phyloP scores from a whole-genome alignment of 2,113 vertebrate genomes.

The Cyprinodon tularosa region DNA sequence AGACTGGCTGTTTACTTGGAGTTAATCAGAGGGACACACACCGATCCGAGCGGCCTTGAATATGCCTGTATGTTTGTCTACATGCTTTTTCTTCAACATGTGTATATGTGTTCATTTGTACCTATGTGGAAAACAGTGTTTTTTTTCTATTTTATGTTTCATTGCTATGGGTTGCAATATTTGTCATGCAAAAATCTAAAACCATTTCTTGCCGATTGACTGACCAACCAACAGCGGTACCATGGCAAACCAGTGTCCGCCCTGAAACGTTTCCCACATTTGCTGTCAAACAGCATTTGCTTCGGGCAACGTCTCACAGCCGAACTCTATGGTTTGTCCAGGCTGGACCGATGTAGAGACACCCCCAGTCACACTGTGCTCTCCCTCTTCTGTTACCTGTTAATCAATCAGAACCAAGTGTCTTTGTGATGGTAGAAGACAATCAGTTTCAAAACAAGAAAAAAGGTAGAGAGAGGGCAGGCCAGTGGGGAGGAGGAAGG shows the following conservation, averaged over 20 bases:
- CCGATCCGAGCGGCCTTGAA: conserved; percentile 64
- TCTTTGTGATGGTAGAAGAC: conserved; percentile 88
- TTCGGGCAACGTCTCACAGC: conserved; percentile 60
- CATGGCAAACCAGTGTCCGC: conserved; percentile 61
- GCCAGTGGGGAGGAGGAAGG: conserved; percentile 73
- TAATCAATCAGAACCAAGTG: conserved; percentile 87
- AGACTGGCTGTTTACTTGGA: conserved; percentile 78
- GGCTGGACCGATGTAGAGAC: conserved; percentile 70
- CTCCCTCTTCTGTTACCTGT: conserved; percentile 85
- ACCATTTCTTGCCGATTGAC: conserved; percentile 73
- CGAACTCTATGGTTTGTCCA: conserved; percentile 53
- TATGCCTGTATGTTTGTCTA: conserved; percentile 67
- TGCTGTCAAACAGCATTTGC: conserved; percentile 78
- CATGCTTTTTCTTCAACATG: conserved; percentile 66
- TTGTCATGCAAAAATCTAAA: conserved; percentile 72
- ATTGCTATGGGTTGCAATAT: conserved; percentile 78
- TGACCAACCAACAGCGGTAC: conserved; percentile 61
- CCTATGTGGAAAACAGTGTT: conserved; percentile 64
- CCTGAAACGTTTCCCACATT: conserved; percentile 65
- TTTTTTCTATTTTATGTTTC: conserved; percentile 60
- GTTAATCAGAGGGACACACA: conserved; percentile 80
- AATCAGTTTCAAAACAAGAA: conserved; percentile 85
- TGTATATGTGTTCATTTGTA: conserved; percentile 77
- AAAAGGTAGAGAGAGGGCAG: conserved; percentile 79
- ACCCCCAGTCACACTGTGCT: conserved; percentile 82